Conservation (phyloP, 2,888 invertebrate species). For the Parasteatoda lunata region DNA sequence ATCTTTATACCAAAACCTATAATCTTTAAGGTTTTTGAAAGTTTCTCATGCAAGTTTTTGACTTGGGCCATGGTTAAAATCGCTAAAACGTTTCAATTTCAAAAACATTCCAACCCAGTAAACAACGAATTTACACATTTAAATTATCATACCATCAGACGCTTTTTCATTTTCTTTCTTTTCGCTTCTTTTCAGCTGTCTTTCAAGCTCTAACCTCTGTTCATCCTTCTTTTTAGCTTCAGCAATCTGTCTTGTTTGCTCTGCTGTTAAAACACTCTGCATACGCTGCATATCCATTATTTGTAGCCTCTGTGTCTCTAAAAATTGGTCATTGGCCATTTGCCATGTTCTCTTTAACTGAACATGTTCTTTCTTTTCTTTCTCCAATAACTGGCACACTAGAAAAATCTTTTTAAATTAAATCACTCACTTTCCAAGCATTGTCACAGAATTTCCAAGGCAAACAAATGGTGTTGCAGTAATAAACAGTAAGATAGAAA, state of each 20-base stretch:
- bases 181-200: conserved; percentile 47
- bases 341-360: conserved; percentile 76
- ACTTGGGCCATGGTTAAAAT: no score
- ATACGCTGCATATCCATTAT: conserved; percentile 75
- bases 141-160: conserved; percentile 34
- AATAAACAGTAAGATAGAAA: background rate
- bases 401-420: conserved; percentile 5
- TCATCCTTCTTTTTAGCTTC: conserved; percentile 74
- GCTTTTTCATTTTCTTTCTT: conserved; percentile 43
- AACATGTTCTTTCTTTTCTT: conserved; percentile 75
- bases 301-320: conserved; percentile 76
- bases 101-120: no score
- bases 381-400: conserved; percentile 75
- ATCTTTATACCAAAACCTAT: no score
- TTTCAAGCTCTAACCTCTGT: conserved; percentile 53
- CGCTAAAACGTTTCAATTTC: no score
- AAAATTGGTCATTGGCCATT: conserved; percentile 77
- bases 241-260: conserved; percentile 75
- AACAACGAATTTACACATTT: no score
- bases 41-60: no score
- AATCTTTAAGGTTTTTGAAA: no score
- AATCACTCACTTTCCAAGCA: no score
- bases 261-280: conserved; percentile 75
- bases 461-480: background rate
- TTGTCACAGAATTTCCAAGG: background rate